Evolutionary conservation across 2,113 vertebrate genomes (phyloP), one percentile per base, ranked within the genome.

Genomic region (Conger conger): DNA sequence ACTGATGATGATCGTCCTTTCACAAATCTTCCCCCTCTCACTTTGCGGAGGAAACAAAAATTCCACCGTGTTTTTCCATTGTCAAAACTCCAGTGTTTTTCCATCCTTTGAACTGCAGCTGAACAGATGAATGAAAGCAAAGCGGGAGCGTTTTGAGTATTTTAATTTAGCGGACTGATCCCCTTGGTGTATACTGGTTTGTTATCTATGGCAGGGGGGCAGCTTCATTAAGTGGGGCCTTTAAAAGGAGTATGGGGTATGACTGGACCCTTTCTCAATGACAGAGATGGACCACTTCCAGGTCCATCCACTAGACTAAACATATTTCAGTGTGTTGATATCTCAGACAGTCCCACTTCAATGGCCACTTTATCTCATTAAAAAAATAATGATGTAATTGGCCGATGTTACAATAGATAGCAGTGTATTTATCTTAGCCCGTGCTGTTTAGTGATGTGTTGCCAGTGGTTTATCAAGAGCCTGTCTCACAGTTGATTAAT

Each of bases 381-480:
- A 90, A 92, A 94, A 92, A 95, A 95, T 94, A 94, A 93, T 91
- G 90, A 90, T 92, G 92, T 92, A 88, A 90, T 91, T 92, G 92
- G 86, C 91, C 88, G 91, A 89, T 92, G 91, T 93, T 93, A 88
- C 89, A 91, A 87, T 87, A 92, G 94, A 95, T 94, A 94, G 90
- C 18, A 81, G 76, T 87, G 82, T 94, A 91, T 95, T 94, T 95
- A 89, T 94, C 87, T 93, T 91, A 76, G 88, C 79, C 50, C 23
- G 42, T 77, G 85, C 83, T 45, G 76, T 76, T 77, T 63, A 77
- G 81, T 73, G 54, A 73, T 80, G 77, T 83, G 40, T 83, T 80
- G 82, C 86, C 86, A 83, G 86, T 36, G 53, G 36, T 86, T 86
- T 83, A 86, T 78, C 86, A 86, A 57, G 82, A 68, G 27, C 16